Evolutionary conservation across 1,140 invertebrate species (phyloP), one percentile per base, ranked within the genome.

Genomic region (Ips nitidus): DNA sequence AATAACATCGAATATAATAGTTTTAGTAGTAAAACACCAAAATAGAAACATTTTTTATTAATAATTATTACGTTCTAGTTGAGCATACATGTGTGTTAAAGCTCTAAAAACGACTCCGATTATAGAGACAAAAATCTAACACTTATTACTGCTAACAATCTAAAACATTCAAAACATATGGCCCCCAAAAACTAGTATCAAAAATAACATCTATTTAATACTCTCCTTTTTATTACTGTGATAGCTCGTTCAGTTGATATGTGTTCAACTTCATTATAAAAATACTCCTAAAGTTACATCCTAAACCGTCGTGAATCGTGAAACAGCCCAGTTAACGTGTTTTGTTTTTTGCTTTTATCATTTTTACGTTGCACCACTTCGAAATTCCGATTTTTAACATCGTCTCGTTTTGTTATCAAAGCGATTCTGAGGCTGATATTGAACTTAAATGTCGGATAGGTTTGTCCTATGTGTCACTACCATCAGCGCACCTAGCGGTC

Each of bases 151-250:
- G 52, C 70, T 75, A 73, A 41, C 41, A 40, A 57, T 6, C 53
- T 45, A 60, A 58, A 5, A 5, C 59, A 60, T 8, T 22, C 52
- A 62, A 69, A 71, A 66, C 67, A 70, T 71, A 69, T 73, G 72
- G 74, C 69, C 71, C 74, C 71, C 75, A 69, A 73, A 74, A 73
- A 72, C 70, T 70, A 63, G 66, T 77, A 77, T 77, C 74, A 77
- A 77, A 77, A 77, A 77, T 77, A 75, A 73, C 53, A 22, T 37
- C 22, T 50, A 73, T 59, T 71, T 55, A 69, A 74, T 76, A 73
- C 70, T 74, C 71, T 74, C 72, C 69, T 74, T 67, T 53, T 41
- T 58, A 37, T 62, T 59, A 41, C 41, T 59, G 37, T 53, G 56
- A 70, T 61, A 69, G 56, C 55, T 63, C n/a, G 37, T 22, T 22